Evolutionary conservation across 2,113 vertebrate genomes (phyloP).

Genomic region (Pseudopodoces humilis): DNA sequence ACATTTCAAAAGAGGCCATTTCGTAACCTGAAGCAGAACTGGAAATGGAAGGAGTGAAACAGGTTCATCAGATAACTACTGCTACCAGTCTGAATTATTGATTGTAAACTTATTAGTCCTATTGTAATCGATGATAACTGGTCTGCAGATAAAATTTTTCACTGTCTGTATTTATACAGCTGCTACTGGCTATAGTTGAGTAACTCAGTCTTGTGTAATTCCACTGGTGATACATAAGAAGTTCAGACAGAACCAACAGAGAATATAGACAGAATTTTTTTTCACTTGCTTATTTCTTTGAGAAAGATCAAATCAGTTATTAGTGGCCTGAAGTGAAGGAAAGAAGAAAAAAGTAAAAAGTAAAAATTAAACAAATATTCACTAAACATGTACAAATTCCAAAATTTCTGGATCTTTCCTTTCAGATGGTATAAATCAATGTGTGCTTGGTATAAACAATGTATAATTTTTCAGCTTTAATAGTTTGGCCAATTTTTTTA

Average conservation of each 20-base stretch:
- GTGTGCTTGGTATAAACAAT: neutral
- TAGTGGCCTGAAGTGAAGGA: neutral
- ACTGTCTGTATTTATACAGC: slow-evolving; percentile 32
- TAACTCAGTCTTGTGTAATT: slow-evolving; percentile 9
- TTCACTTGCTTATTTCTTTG: neutral
- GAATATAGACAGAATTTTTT: neutral
- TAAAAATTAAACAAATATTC: neutral
- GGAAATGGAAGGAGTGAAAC: neutral
- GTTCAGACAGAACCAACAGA: neutral
- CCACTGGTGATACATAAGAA: neutral
- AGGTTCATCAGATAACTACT: neutral
- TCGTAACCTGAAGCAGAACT: neutral
- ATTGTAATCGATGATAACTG: neutral
- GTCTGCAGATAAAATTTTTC: neutral
- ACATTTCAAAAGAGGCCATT: neutral
- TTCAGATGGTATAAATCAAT: neutral
- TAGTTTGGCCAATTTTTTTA: neutral
- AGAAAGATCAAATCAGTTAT: neutral
- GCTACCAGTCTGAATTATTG: neutral
- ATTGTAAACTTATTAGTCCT: neutral
- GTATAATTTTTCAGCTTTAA: neutral
- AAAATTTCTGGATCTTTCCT: neutral
- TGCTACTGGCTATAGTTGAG: neutral
- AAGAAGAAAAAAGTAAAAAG: neutral
- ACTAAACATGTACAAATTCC: neutral